phyloP scores from a whole-genome alignment of 2,113 vertebrate species.

The Passer domesticus region DNA sequence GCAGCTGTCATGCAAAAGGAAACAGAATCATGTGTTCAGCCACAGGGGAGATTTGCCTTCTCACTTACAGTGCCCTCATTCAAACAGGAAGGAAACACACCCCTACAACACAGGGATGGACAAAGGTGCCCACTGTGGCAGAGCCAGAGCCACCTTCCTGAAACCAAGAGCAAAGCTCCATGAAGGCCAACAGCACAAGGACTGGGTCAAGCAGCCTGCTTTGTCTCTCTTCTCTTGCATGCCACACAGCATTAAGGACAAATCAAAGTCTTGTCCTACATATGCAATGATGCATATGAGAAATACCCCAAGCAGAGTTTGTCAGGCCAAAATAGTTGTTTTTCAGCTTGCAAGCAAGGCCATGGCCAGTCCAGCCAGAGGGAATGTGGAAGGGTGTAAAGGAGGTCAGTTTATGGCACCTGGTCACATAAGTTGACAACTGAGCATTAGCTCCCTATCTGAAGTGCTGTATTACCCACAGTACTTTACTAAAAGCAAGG shows the following conservation, averaged over 20 bases:
- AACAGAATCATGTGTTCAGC: background rate
- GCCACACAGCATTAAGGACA: background rate
- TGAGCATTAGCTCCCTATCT: background rate
- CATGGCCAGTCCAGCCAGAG: background rate
- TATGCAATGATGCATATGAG: accelerated
- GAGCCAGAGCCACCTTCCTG: background rate
- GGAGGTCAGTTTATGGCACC: background rate
- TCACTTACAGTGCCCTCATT: background rate
- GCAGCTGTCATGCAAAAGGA: background rate
- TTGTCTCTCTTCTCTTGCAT: background rate
- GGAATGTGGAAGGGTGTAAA: background rate
- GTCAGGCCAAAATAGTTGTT: background rate
- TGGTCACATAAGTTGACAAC: background rate
- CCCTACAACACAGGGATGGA: background rate
- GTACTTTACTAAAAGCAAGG: background rate
- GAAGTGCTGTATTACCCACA: background rate
- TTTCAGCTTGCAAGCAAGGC: background rate
- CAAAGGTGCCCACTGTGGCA: accelerated
- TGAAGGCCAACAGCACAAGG: background rate
- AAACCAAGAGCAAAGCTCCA: background rate
- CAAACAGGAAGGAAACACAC: background rate
- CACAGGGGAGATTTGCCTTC: background rate
- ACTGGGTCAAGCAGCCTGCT: background rate
- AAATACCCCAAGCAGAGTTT: background rate
- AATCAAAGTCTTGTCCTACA: background rate